Percentiles rank a stretch among this genome's conserved stretches.
Conservation (phyloP, 92 coral and sea anemone species). For the Umimayanthus chanpuru region DNA sequence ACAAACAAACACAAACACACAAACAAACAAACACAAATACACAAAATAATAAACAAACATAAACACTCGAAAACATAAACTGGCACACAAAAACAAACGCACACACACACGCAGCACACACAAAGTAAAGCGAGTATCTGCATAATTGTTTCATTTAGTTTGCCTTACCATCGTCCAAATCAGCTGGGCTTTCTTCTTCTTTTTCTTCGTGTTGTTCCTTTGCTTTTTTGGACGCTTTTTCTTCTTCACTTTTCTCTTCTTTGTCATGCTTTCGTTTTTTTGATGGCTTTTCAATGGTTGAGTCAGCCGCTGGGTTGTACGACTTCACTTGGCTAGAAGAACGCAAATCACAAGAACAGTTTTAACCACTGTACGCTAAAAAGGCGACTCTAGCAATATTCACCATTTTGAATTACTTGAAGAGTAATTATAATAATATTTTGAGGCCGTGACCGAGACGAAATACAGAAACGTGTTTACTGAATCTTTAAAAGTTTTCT, state of each 20-base stretch:
- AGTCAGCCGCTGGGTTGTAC: slow-evolving; percentile 91
- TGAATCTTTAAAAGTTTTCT: not conserved
- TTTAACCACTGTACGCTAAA: no score
- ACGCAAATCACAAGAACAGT: not conserved
- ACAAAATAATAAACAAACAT: no score
- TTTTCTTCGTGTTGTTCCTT: slow-evolving; percentile 42
- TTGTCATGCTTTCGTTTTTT: slow-evolving; percentile 87
- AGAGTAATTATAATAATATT: no score
- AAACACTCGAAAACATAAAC: not conserved
- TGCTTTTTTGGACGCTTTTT: slow-evolving; percentile 33
- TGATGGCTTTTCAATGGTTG: slow-evolving; percentile 74
- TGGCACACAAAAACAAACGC: no score
- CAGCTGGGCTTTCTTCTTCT: slow-evolving; percentile 39
- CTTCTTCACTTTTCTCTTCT: slow-evolving; percentile 50
- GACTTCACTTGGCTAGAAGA: slow-evolving; percentile 84
- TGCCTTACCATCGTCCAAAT: not conserved
- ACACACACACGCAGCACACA: no score
- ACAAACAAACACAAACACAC: no score
- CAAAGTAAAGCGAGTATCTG: no score
- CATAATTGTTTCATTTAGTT: no score
- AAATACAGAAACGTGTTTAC: not conserved
- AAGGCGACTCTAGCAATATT: no score
- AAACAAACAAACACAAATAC: no score
- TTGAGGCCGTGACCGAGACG: no score
- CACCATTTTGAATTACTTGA: no score